These are phyloP conservation scores for Nasonia oneida DNA, from an alignment of 2,888 invertebrate genomes.

Conservation along the genomic window DNA sequence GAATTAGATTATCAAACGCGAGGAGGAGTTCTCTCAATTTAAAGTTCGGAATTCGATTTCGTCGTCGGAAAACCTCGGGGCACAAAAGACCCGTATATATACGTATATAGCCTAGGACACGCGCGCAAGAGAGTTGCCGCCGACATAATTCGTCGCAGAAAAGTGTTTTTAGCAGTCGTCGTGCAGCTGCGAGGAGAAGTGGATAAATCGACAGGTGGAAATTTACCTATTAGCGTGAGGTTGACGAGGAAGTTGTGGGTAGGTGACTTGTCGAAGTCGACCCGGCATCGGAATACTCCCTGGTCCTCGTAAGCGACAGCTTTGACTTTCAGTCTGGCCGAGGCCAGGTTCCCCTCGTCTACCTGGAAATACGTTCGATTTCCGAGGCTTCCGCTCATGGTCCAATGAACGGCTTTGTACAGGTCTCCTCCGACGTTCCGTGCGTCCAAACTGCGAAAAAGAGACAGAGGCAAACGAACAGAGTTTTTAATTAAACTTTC, in stretches of 20 bases:
- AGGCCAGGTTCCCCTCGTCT: conserved; percentile 81
- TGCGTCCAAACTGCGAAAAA: conserved; percentile 86
- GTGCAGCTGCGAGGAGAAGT: neutral
- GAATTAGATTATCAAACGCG: conserved; percentile 32
- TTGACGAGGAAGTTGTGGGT: conserved; percentile 93
- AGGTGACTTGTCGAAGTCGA: conserved; percentile 93
- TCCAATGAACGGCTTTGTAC: conserved; percentile 85
- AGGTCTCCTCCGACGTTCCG: conserved; percentile 83
- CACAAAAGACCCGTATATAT: neutral
- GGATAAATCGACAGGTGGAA: conserved; percentile 36
- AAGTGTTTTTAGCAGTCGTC: neutral
- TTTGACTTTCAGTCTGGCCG: conserved; percentile 86
- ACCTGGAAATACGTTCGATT: conserved; percentile 87
- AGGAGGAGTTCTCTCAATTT: conserved; percentile 27
- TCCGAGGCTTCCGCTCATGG: conserved; percentile 89
- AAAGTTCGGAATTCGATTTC: conserved; percentile 25
- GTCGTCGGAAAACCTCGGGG: neutral
- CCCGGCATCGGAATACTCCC: conserved; percentile 92
- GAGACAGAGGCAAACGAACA: conserved; percentile 25
- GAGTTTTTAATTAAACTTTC: conserved; percentile 58
- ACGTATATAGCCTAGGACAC: neutral
- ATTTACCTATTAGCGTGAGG: conserved; percentile 92
- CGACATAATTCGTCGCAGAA: neutral
- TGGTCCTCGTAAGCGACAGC: conserved; percentile 88
- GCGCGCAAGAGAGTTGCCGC: neutral